Base-by-base conservation (phyloP, 2,888 invertebrate species). In the Dolichomitus sp. region DNA sequence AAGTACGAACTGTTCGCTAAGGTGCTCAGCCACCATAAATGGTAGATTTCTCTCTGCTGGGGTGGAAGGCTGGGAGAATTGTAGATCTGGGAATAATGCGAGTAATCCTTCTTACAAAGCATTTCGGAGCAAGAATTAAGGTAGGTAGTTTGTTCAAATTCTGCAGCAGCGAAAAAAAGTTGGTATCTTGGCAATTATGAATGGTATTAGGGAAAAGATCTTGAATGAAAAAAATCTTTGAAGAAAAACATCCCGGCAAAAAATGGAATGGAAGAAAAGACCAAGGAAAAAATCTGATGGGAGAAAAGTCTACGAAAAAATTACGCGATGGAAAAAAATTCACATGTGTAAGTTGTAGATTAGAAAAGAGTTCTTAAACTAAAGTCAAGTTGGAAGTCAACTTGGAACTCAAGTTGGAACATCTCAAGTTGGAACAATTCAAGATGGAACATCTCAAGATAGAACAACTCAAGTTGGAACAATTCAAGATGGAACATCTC, bases 1-100 rank as follows among this genome's bases (percentile, higher is more conserved):
- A 72, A 5, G 40, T 59, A 72, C 72, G 27, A 57, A 72, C 59
- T 72, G 23, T 37, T 61, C 61, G 61, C 37, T 61, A 61, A 61
- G 59, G 33, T 59, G 45, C n/a, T 72, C 45, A 59, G 11, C 72
- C 19, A 30, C 33, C 30, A 30, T 61, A 61, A 61, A 61, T 61
- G 61, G n/a, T 61, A 40, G 37, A 37, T 61, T 61, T n/a, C 37
- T 61, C 37, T 61, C 40, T 0, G 9, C 37, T 40, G 11, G 11
- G 37, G 17, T 40, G 17, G 4, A 37, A 61, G 19, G 9, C 37
- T 37, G 0, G 37, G 33, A n/a, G 7, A 19, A 37, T 11, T 4
- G 37, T 59, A 19, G 61, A 61, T 19, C 19, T 40, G 2, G 37
- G 33, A 37, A 61, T 37, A 40, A 61, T 19, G n/a, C 61, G 19